Conservation (phyloP, 2,113 vertebrate genomes). For the Prunella fulvescens region DNA sequence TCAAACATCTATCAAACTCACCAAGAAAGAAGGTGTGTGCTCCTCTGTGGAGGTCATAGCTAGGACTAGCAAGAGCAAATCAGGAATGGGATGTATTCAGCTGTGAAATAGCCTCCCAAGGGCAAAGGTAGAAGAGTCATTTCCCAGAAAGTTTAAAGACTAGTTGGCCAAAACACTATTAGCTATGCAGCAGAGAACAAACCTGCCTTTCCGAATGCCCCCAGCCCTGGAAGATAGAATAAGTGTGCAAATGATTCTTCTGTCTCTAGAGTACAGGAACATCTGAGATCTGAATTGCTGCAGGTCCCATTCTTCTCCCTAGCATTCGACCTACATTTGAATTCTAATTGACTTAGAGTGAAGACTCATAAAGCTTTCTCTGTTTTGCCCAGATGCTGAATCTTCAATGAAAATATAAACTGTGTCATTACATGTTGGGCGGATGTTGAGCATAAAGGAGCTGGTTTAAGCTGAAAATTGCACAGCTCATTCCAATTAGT, state of each 20-base stretch:
- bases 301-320: slow-evolving; percentile 46
- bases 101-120: slow-evolving; percentile 58
- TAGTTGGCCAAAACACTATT: slow-evolving; percentile 41
- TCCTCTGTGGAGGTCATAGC: neutral
- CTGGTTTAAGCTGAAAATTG: slow-evolving; percentile 16
- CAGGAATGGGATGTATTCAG: slow-evolving; percentile 27
- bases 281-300: slow-evolving; percentile 59
- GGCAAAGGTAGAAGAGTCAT: slow-evolving; percentile 41
- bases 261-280: slow-evolving; percentile 23
- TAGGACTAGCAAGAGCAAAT: slow-evolving; percentile 14
- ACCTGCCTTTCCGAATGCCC: slow-evolving; percentile 20
- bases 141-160: slow-evolving; percentile 34
- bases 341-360: slow-evolving; percentile 50
- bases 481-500: slow-evolving; percentile 9
- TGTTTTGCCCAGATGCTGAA: neutral
- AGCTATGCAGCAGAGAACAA: slow-evolving; percentile 43
- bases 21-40: neutral
- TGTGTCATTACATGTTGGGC: slow-evolving; percentile 8
- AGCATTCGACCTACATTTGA: slow-evolving; percentile 48
- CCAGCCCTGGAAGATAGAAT: slow-evolving; percentile 23
- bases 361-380: neutral
- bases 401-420: slow-evolving; percentile 47
- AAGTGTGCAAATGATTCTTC: slow-evolving; percentile 44
- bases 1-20: neutral
- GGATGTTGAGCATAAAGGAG: neutral